Conservation (phyloP, 2,113 vertebrate genomes). For the Mirza zaza region DNA sequence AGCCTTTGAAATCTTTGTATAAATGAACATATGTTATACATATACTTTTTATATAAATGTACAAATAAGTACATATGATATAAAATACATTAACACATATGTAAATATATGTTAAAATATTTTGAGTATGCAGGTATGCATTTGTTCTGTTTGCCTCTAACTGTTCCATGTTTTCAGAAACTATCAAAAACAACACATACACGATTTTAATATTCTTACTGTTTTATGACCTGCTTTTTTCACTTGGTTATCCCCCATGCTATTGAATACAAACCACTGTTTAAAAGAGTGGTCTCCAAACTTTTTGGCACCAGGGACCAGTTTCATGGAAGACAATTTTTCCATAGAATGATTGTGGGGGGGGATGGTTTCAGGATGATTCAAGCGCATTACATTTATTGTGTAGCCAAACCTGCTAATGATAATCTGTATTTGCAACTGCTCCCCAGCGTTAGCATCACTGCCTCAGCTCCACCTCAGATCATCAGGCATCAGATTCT, state of each 20-base stretch:
- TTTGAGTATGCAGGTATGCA: neutral
- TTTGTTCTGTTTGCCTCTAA: neutral
- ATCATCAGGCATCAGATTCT: too few species aligned
- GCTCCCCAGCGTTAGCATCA: too few species aligned
- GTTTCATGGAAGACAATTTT: too few species aligned
- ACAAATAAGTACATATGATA: neutral
- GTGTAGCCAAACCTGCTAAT: too few species aligned
- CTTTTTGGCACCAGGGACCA: too few species aligned
- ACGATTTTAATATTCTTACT: neutral
- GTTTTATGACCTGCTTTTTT: neutral
- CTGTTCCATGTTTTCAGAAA: neutral
- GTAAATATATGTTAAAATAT: neutral
- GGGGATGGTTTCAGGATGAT: too few species aligned
- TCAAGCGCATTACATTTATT: too few species aligned
- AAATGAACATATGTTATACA: neutral
- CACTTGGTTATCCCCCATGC: neutral
- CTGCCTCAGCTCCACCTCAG: too few species aligned
- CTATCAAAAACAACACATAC: neutral
- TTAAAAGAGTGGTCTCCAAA: neutral
- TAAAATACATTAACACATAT: neutral
- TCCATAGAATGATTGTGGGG: too few species aligned
- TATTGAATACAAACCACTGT: neutral
- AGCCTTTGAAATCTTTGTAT: neutral
- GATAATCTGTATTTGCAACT: too few species aligned
- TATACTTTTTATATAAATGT: neutral